Percentiles rank a stretch among this genome's conserved stretches.
phyloP scores from a whole-genome alignment of 2,888 invertebrate genomes.

The Deroplatys truncata region DNA sequence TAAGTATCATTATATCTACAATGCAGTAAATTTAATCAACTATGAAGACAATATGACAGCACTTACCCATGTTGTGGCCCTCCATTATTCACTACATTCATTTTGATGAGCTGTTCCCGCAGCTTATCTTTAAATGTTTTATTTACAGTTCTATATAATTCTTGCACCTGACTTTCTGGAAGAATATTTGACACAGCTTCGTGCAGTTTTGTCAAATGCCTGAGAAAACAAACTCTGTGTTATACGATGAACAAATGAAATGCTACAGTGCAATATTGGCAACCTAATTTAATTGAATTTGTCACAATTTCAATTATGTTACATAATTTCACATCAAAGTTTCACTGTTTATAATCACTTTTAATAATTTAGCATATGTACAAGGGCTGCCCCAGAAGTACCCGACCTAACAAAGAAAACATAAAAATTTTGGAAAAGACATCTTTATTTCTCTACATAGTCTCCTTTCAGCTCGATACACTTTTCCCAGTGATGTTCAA shows the following conservation, averaged over 20 bases:
- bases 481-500: too few species aligned
- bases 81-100: conserved; percentile 92
- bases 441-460: too few species aligned
- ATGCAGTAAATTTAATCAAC: neutral
- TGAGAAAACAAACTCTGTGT: conserved; percentile 24
- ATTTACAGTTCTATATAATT: conserved; percentile 72
- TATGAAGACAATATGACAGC: neutral
- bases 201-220: conserved; percentile 84
- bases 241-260: neutral
- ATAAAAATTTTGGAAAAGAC: too few species aligned
- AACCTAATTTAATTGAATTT: too few species aligned
- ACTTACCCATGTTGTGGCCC: conserved; percentile 86
- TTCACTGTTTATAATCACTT: too few species aligned
- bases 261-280: conserved; percentile 38
- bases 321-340: too few species aligned
- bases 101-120: conserved; percentile 74
- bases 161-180: conserved; percentile 62
- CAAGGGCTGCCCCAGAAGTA: too few species aligned
- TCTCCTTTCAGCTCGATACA: too few species aligned
- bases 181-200: conserved; percentile 85
- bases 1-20: neutral
- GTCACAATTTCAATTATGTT: too few species aligned
- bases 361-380: too few species aligned
- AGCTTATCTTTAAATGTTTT: conserved; percentile 82
- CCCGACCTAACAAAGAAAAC: too few species aligned